Evolutionary conservation across 2,113 vertebrate species (phyloP), one percentile per base, ranked within the genome.

Genomic region (Phocoena sinus): DNA sequence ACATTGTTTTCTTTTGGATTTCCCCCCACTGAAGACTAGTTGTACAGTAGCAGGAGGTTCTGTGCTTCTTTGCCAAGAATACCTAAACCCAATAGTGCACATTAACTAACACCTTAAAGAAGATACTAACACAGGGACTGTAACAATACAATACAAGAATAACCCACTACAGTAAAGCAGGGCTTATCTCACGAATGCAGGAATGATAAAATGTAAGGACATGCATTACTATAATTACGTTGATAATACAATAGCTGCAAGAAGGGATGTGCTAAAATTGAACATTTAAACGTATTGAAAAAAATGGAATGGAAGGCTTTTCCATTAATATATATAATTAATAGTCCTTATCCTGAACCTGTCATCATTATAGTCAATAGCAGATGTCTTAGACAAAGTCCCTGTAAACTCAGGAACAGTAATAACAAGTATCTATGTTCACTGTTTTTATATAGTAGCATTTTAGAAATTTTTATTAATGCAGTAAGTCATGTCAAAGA

Each of bases 181-280:
- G 62, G 23, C 15, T 96, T 94, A 96, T 94, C 87, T 94, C 76
- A 41, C 33, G 80, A 95, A 97, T 83, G 44, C 53, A 96, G 77
- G 17, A 92, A 95, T 44, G 5, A 95, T 87, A 90, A 93, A 96
- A 31, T 83, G 38, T 38, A 92, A 92, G 62, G 53, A 81, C 25
- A 88, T 8, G 0, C 8, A 50, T 44, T 96, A 68, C 88, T 91
- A 63, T 84, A 96, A 93, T 97, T 91, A 91, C 65, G 60, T 62
- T 7, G 17, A 73, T 63, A 97, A 92, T 50, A 89, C 25, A 91
- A 67, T 41, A 90, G 63, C 26, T 80, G 10, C 70, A 94, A 63
- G 92, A 95, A 91, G 18, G 17, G 23, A 90, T 88, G 83, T 91
- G 14, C 17, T 80, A 91, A 96, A 96, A 79, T 31, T 84, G 50